Base-by-base conservation (phyloP, 2,797 vertebrate species). In the Typhlichthys subterraneus region DNA sequence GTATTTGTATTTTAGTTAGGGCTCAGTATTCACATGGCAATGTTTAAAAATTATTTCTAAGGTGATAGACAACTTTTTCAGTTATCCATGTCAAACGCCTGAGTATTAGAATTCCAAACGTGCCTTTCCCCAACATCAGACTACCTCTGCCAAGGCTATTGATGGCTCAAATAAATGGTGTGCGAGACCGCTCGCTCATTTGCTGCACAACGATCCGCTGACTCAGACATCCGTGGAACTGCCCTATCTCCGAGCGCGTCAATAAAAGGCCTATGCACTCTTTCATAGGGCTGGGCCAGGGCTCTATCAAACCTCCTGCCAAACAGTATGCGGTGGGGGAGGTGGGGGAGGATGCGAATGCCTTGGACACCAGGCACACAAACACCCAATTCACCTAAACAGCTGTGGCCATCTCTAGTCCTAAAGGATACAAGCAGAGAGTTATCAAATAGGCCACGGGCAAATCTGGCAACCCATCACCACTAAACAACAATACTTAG, bases 301-400 rank as follows among this genome's bases (percentile, higher is more conserved):
- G 80, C 84, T 85, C 80, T 61, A 80, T 87, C 84, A 88, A 38
- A 86, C 80, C 69, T 72, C 71, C 79, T 77, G 79, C 79, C 82
- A 78, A 78, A 61, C 63, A 68, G 58, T 62, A 38, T 51, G 29
- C 47, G 45, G 38, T 17, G 59, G 59, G 17, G 45, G 53, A 54
- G 58, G 58, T 77, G 53, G 15, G 70, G 67, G 73, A 12, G 38
- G 12, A 17, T 31, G 55, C 77, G 71, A 78, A 74, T 71, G 75
- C 57, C 75, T 81, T 70, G 70, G 69, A 64, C 77, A 76, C 72
- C 65, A 76, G 69, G 79, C 69, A 60, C 67, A 78, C 55, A 15
- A 75, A 82, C 56, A 75, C 71, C 79, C 70, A 74, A 73, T 73
- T 65, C 80, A 79, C 67, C 79, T 71, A 73, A 84, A 68, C 83